Conservation (phyloP, 2,113 vertebrate species). For the Pionites leucogaster region DNA sequence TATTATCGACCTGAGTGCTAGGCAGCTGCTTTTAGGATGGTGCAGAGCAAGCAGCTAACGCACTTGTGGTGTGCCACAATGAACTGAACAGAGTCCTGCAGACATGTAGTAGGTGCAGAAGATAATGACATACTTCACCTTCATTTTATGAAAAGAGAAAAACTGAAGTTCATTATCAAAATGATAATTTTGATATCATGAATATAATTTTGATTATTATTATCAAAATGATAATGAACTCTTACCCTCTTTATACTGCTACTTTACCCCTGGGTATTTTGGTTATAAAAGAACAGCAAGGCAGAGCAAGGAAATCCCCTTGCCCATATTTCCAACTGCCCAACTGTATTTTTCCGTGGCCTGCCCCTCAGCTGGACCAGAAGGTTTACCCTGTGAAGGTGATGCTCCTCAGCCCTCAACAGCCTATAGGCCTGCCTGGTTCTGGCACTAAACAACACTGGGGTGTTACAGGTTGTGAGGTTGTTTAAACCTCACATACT, state of each 20-base stretch:
- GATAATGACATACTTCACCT: neutral
- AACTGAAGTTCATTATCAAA: neutral
- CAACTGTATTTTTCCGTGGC: neutral
- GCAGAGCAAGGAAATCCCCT: neutral
- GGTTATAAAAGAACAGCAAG: neutral
- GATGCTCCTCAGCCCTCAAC: neutral
- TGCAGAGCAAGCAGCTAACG: neutral
- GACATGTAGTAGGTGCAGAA: neutral
- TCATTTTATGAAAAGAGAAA: neutral
- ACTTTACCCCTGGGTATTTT: neutral
- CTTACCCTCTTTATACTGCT: neutral
- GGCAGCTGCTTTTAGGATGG: neutral
- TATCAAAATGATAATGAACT: neutral
- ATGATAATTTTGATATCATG: neutral
- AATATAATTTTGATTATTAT: neutral
- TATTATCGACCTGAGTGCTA: neutral
- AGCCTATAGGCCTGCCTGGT: neutral
- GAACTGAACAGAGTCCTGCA: neutral
- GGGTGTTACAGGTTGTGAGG: neutral
- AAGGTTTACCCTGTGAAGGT: neutral
- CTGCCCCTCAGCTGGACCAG: neutral
- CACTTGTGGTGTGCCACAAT: neutral
- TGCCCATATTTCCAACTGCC: neutral
- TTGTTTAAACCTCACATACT: neutral
- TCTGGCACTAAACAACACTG: neutral